phyloP scores from a whole-genome alignment of 2,888 invertebrate species.

The Apodemia hepburni region DNA sequence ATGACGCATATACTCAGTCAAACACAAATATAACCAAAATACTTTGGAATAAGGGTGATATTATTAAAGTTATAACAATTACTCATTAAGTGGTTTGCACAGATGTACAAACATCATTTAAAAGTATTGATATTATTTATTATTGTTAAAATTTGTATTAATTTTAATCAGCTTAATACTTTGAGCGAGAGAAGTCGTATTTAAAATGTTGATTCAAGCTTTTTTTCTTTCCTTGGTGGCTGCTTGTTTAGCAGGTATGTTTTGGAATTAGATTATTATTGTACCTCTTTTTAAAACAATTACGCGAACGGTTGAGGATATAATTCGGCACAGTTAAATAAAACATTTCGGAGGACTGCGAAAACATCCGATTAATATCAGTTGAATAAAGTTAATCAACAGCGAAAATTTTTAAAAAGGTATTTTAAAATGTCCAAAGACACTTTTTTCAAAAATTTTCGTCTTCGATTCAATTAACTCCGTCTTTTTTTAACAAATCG shows the following conservation, averaged over 20 bases:
- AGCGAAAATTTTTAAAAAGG: too few relatives aligned
- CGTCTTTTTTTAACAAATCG: too few relatives aligned
- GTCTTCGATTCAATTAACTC: too few relatives aligned
- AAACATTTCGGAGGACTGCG: too few relatives aligned
- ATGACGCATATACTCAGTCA: not conserved
- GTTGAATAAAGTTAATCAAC: too few relatives aligned
- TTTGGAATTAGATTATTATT: not conserved
- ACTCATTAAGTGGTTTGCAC: not conserved
- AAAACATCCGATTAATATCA: too few relatives aligned
- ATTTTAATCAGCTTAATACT: conserved; percentile 9
- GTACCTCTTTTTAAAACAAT: too few relatives aligned
- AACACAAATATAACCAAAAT: not conserved
- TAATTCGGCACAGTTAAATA: too few relatives aligned
- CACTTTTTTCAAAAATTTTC: too few relatives aligned
- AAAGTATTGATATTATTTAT: not conserved
- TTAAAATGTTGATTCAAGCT: conserved; percentile 6
- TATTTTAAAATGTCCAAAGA: too few relatives aligned
- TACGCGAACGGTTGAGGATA: too few relatives aligned
- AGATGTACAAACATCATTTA: not conserved
- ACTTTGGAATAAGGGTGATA: not conserved
- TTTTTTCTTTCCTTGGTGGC: not conserved
- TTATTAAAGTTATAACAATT: not conserved
- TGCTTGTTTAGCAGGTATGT: not conserved
- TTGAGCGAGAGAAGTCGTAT: not conserved
- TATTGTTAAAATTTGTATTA: conserved; percentile 7